Conservation (phyloP, 2,113 vertebrate genomes). For the Perca flavescens region DNA sequence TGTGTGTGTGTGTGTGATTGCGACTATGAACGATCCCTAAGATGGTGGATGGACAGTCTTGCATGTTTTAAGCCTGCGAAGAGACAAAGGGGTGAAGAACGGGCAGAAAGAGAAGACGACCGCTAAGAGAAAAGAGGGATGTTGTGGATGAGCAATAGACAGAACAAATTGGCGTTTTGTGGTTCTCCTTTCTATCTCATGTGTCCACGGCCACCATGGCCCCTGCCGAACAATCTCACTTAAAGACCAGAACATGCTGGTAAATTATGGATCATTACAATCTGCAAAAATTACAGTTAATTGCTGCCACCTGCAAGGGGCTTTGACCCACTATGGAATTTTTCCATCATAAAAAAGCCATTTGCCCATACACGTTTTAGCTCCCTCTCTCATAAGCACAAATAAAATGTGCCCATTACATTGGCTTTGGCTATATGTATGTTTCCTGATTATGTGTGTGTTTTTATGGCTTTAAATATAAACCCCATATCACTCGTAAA, state of each 20-base stretch:
- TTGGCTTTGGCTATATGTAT: constrained; percentile 63
- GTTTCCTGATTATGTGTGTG: constrained; percentile 66
- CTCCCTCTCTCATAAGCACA: constrained; percentile 71
- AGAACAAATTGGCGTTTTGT: constrained; percentile 56
- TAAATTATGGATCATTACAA: constrained; percentile 87
- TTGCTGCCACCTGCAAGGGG: constrained; percentile 90
- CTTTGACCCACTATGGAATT: constrained; percentile 87
- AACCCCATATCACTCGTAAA: constrained; percentile 68
- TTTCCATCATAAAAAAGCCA: constrained; percentile 87
- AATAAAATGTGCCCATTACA: constrained; percentile 76
- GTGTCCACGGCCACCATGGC: constrained; percentile 54
- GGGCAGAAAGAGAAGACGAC: constrained; percentile 51
- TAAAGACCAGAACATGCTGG: constrained; percentile 78
- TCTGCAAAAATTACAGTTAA: constrained; percentile 89
- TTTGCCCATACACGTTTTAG: constrained; percentile 76
- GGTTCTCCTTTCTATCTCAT: constrained; percentile 56
- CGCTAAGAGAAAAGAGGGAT: constrained; percentile 37
- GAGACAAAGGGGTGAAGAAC: constrained; percentile 70
- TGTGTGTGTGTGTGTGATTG: constrained; percentile 28
- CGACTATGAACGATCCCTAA: constrained; percentile 61
- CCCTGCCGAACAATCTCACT: constrained; percentile 75
- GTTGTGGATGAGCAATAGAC: constrained; percentile 53
- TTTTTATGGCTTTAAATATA: constrained; percentile 71
- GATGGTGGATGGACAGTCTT: constrained; percentile 74
- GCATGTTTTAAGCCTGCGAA: constrained; percentile 71